Percentiles rank a stretch among this genome's conserved stretches.
Evolutionary conservation across 2,113 vertebrate genomes (phyloP).

Genomic region (Anarrhichthys ocellatus): DNA sequence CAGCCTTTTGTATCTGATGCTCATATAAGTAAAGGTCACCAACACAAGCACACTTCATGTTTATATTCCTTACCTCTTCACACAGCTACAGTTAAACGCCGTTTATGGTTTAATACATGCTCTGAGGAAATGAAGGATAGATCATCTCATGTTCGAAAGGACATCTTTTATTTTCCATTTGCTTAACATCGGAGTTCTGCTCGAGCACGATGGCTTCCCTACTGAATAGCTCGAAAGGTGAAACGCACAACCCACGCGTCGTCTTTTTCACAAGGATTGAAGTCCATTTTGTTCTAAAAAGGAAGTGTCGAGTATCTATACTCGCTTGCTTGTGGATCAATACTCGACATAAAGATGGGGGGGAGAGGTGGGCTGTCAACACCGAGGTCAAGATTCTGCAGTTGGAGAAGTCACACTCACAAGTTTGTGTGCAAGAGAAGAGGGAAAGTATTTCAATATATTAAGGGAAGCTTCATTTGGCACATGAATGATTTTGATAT

Average conservation of each 20-base stretch:
- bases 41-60: conserved; percentile 34
- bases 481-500: conserved; percentile 11
- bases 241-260: conserved; percentile 53
- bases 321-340: conserved; percentile 47
- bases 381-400: conserved; percentile 39
- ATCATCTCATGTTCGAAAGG: conserved; percentile 32
- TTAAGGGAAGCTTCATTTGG: conserved; percentile 15
- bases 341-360: conserved; percentile 48
- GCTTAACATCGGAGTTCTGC: conserved; percentile 29
- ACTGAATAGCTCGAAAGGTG: conserved; percentile 63
- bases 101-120: not conserved
- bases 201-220: conserved; percentile 57
- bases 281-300: conserved; percentile 49
- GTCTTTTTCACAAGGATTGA: conserved; percentile 33
- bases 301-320: conserved; percentile 35
- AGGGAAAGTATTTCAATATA: not conserved
- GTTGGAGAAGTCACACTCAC: conserved; percentile 6
- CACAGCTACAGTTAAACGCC: not conserved
- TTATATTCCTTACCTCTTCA: conserved; percentile 2
- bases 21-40: conserved; percentile 74
- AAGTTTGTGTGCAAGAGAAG: conserved; percentile 14
- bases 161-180: conserved; percentile 53
- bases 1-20: conserved; percentile 71
- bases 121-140: conserved; percentile 26
- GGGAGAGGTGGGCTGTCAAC: conserved; percentile 32